Conservation (phyloP, 2,797 vertebrate species). For the Sebastes diploproa region DNA sequence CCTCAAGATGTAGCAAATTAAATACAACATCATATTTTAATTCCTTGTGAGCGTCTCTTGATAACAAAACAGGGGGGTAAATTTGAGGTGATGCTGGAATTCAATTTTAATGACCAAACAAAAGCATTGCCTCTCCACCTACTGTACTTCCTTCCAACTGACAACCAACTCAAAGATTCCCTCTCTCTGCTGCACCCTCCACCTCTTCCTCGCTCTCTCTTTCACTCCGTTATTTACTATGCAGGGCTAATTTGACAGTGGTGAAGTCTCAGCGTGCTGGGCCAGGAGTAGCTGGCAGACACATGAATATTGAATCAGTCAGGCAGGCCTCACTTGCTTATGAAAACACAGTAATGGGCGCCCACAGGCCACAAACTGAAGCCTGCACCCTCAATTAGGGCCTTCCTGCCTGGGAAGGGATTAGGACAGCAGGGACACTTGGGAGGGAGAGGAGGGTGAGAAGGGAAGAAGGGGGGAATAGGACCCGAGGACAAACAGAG, state of each 20-base stretch:
- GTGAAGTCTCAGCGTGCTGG: conserved; percentile 81
- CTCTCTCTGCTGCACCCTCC: conserved; percentile 47
- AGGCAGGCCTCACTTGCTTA: conserved; percentile 90
- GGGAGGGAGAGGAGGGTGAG: conserved; percentile 78
- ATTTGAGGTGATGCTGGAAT: conserved; percentile 60
- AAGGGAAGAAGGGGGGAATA: conserved; percentile 80
- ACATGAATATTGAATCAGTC: conserved; percentile 92
- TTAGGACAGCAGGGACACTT: conserved; percentile 84
- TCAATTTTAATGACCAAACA: conserved; percentile 79
- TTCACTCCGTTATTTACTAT: conserved; percentile 84
- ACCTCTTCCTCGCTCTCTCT: conserved; percentile 49
- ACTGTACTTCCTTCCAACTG: conserved; percentile 80
- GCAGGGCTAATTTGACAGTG: conserved; percentile 88
- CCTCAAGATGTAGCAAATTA: conserved; percentile 26
- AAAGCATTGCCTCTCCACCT: conserved; percentile 70
- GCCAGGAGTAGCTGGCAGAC: conserved; percentile 88
- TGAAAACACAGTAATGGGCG: conserved; percentile 90
- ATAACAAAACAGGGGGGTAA: conserved; percentile 33
- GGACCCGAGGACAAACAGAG: conserved; percentile 84
- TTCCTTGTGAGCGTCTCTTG: conserved; percentile 24
- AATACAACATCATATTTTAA: conserved; percentile 16
- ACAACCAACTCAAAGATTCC: conserved; percentile 74
- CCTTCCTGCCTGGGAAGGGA: conserved; percentile 89
- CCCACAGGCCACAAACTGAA: conserved; percentile 90
- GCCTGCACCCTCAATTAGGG: conserved; percentile 90